phyloP scores from a whole-genome alignment of 2,888 invertebrate species.

The Dynastes maya region DNA sequence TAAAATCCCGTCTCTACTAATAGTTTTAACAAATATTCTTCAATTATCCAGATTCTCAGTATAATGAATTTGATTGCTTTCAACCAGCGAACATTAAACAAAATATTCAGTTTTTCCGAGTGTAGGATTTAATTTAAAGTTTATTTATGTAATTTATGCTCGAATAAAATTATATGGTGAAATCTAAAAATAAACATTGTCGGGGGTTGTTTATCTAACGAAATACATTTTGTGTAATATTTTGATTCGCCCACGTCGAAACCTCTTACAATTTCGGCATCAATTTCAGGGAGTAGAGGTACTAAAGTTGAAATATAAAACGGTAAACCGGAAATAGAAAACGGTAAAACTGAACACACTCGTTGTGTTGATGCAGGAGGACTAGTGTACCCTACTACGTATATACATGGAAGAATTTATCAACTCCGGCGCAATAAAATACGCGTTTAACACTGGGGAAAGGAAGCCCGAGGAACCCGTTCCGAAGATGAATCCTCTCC shows the following conservation, averaged over 20 bases:
- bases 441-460: slow-evolving; percentile 31
- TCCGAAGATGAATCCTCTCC: slow-evolving; percentile 22
- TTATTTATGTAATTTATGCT: too few species aligned
- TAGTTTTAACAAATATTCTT: too few species aligned
- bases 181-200: too few species aligned
- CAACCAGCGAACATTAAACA: too few species aligned
- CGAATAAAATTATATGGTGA: too few species aligned
- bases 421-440: slow-evolving; percentile 32
- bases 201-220: too few species aligned
- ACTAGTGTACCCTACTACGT: slow-evolving; percentile 13
- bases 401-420: slow-evolving; percentile 30
- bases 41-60: too few species aligned
- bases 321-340: slow-evolving; percentile 19
- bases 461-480: slow-evolving; percentile 11
- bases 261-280: background rate
- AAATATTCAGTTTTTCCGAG: too few species aligned
- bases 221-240: background rate
- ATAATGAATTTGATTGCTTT: too few species aligned
- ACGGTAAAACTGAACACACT: slow-evolving; percentile 9
- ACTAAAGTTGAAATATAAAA: background rate
- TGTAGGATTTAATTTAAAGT: too few species aligned
- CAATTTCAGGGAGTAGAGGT: background rate
- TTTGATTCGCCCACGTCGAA: background rate
- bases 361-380: background rate
- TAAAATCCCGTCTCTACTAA: too few species aligned